Percentiles rank a stretch among this genome's conserved stretches.
phyloP scores from a whole-genome alignment of 2,113 vertebrate genomes.

The Ahaetulla prasina region DNA sequence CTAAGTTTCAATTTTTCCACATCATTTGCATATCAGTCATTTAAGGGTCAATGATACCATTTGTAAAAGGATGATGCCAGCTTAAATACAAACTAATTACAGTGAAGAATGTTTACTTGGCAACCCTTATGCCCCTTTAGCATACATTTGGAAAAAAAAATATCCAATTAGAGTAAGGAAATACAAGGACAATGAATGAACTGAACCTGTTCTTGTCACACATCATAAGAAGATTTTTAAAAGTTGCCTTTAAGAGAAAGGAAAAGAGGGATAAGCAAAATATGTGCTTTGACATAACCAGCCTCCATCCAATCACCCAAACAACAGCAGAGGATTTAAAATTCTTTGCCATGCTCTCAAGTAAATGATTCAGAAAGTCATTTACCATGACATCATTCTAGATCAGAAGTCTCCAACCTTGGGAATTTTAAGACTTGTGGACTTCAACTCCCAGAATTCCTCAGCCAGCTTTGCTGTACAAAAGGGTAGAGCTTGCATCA shows the following conservation, averaged over 20 bases:
- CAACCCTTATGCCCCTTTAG: background rate
- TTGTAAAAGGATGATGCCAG: background rate
- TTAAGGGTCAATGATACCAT: background rate
- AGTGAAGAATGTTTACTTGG: background rate
- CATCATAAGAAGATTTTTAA: background rate
- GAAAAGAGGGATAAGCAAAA: background rate
- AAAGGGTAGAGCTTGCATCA: background rate
- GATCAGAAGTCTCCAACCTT: too few species aligned
- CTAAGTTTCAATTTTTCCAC: background rate
- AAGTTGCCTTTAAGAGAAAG: background rate
- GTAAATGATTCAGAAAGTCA: conserved; percentile 34
- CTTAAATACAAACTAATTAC: background rate
- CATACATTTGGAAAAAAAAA: background rate
- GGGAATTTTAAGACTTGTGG: too few species aligned
- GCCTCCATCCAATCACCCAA: conserved; percentile 6
- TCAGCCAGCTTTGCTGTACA: too few species aligned
- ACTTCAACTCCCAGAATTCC: too few species aligned
- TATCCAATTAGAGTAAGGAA: background rate
- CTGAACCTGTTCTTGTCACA: background rate
- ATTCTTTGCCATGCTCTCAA: conserved; percentile 3
- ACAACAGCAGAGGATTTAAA: background rate
- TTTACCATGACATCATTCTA: conserved; percentile 26
- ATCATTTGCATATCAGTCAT: background rate
- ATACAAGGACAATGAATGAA: background rate
- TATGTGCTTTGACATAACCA: background rate